Evolutionary conservation across 2,888 invertebrate species (phyloP), one percentile per base, ranked within the genome.

Genomic region (Sinelater perroti): DNA sequence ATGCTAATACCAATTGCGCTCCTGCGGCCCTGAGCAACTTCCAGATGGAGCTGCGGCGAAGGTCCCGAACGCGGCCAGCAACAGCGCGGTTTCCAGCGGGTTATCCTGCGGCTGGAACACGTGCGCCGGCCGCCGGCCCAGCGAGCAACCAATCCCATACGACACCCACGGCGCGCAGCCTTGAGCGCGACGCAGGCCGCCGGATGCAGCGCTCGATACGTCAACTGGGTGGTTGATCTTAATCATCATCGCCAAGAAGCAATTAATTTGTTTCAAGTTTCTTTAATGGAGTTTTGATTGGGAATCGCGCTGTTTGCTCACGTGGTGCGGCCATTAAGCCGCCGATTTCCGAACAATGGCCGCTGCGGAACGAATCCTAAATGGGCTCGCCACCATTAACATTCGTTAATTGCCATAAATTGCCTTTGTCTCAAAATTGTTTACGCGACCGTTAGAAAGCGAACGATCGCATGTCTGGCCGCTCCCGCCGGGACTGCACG

Each of bases 141-240:
- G 45, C 52, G 53, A 53, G 50, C 50, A 35, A 58, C 64, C 62
- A 61, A 61, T 55, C 62, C 62, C 56, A 62, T 61, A 64, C n/a
- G n/a, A n/a, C 64, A 63, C 64, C 64, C 64, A 64, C 64, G 46
- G 58, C 24, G 20, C 38, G 8, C 49, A 55, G 47, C 58, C 61
- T 61, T 58, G 61, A 52, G 42, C 57, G 36, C 38, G 20, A 26
- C 52, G 40, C 44, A 35, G 42, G 44, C 47, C 44, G 35, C 47
- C 18, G 21, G 35, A 35, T 20, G 38, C 38, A 38, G 24, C 21
- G 24, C 36, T 40, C 38, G 36, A 50, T 46, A 44, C 36, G 38
- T 40, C 33, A 51, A 45, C 55, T 44, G 44, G 44, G 44, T 44
- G 44, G 44, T 44, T 44, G 44, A 24, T 40, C 40, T 44, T 44